Base-by-base conservation (phyloP, 2,888 invertebrate species). In the Choristoneura rosaceana region DNA sequence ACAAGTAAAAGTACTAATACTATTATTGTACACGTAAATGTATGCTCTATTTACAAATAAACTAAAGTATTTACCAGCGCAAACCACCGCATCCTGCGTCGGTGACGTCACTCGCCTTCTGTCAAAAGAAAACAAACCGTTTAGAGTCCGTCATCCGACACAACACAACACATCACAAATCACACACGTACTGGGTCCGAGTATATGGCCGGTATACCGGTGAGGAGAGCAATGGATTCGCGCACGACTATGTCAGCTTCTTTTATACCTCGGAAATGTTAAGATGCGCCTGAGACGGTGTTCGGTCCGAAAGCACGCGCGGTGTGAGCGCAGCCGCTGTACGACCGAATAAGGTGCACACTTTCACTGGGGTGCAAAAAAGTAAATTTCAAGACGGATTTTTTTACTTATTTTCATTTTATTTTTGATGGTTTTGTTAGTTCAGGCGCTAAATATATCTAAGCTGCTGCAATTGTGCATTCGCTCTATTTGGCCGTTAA, bases 251-350 rank as follows among this genome's bases (percentile, higher is more conserved):
- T 83, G 90, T 84, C 85, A 86, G 87, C 84, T 90, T 91, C 93
- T 94, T 94, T 90, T 94, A 94, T 94, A 94, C 93, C 90, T 90
- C 90, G 93, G 93, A 94, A 93, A 91, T 87, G 87, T 89, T 88
- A 84, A 91, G 93, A 93, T 90, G 92, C 89, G 86, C 87, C 75
- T 76, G 76, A 83, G 84, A 82, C 82, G 71, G n/a, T 67, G 86
- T 84, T 80, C 82, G 86, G 87, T 83, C 92, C 90, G 87, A 91
- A 88, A 88, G 88, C 88, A 86, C 85, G 75, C 82, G 79, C 80
- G 82, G 80, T 81, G 80, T 62, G 74, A 74, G 70, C 77, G 69
- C 68, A 61, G 76, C 79, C 69, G 78, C 76, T 71, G 71, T 80
- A 66, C 90, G 87, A 81, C 83, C 62, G 82, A 88, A 79, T 78